Evolutionary conservation across 2,888 invertebrate genomes (phyloP).

Genomic region (Caenorhabditis sp.): DNA sequence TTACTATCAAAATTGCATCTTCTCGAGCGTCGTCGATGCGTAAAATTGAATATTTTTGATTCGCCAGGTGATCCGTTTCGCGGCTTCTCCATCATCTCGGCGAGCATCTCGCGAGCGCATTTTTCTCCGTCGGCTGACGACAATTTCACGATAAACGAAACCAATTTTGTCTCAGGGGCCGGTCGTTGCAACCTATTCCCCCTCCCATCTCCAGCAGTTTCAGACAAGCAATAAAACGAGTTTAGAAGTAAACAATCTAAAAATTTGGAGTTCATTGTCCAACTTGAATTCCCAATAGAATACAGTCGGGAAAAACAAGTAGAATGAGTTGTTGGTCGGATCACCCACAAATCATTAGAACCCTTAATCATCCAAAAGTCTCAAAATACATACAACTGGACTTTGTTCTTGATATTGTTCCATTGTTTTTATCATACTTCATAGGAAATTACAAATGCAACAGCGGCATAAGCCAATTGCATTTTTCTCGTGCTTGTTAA

Average conservation of each 20-base stretch:
- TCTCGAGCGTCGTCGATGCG: constrained; percentile 51
- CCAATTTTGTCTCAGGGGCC: constrained; percentile 18
- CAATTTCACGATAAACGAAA: constrained; percentile 20
- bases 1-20: constrained; percentile 61
- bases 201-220: constrained; percentile 10
- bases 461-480: too few relatives aligned
- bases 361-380: too few relatives aligned
- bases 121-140: constrained; percentile 5
- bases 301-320: constrained; percentile 3
- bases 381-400: too few relatives aligned
- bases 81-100: constrained; percentile 13
- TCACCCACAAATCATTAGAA: background rate
- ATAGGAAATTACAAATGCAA: too few relatives aligned
- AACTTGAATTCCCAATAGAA: background rate
- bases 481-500: too few relatives aligned
- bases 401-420: too few relatives aligned
- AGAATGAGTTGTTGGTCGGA: background rate
- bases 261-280: constrained; percentile 4
- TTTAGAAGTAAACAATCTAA: background rate
- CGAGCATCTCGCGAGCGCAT: constrained; percentile 5
- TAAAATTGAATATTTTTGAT: constrained; percentile 61
- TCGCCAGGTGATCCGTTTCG: constrained; percentile 45
- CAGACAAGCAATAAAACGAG: background rate
- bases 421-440: too few relatives aligned
- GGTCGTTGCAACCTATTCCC: constrained; percentile 14